Conservation (phyloP, 2,113 vertebrate genomes). For the Cynoglossus semilaevis region DNA sequence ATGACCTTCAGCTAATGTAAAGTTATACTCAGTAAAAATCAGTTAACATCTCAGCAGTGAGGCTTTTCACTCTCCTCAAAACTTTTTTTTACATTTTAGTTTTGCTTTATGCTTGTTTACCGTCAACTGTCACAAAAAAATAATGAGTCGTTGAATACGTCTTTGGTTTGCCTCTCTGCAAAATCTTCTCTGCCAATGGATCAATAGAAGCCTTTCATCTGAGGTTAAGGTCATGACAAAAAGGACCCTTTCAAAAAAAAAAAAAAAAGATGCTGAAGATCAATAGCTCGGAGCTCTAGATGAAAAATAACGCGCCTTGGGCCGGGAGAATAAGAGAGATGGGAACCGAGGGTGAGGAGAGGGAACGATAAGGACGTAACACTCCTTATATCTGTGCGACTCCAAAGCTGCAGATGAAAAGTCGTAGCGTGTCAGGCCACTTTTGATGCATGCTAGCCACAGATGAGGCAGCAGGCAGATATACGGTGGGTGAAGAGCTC, state of each 20-base stretch:
- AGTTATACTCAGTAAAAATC: conserved; percentile 50
- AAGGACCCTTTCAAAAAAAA: conserved; percentile 42
- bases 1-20: conserved; percentile 51
- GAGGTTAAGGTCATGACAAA: conserved; percentile 51
- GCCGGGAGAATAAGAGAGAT: conserved; percentile 25
- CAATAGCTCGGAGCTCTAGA: not conserved
- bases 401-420: conserved; percentile 55
- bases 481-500: conserved; percentile 37
- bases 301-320: conserved; percentile 53
- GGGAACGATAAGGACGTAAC: conserved; percentile 42
- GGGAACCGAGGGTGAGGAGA: conserved; percentile 11
- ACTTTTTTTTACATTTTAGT: conserved; percentile 51
- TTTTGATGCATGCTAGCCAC: conserved; percentile 59
- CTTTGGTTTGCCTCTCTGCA: conserved; percentile 70
- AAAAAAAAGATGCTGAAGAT: no score
- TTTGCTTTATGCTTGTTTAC: conserved; percentile 64
- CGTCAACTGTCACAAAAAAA: conserved; percentile 62
- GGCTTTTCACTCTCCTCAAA: conserved; percentile 14
- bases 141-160: conserved; percentile 64
- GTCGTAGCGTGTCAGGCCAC: conserved; percentile 51
- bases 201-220: conserved; percentile 58
- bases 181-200: conserved; percentile 53
- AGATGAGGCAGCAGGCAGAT: conserved; percentile 56
- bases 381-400: conserved; percentile 44
- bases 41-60: conserved; percentile 11